Evolutionary conservation across 1,140 invertebrate species (phyloP).

Genomic region (Ooceraea biroi): DNA sequence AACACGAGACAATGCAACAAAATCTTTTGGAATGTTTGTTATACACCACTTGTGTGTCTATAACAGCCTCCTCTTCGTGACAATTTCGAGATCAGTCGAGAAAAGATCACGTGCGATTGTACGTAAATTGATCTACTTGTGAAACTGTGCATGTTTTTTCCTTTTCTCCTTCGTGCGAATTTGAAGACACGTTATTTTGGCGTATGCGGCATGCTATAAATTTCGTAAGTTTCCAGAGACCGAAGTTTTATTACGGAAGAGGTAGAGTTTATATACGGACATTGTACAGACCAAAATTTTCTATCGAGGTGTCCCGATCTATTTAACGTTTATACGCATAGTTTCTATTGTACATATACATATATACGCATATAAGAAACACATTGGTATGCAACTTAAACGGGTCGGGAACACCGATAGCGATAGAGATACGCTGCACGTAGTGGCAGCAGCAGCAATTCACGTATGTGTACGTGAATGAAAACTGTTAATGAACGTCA

Average conservation of each 20-base stretch:
- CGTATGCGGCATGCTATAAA: conserved; percentile 36
- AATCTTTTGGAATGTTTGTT: conserved; percentile 57
- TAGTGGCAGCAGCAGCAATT: conserved; percentile 6
- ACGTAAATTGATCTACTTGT: neutral
- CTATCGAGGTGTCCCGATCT: conserved; percentile 31
- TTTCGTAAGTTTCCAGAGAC: conserved; percentile 57
- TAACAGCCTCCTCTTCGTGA: conserved; percentile 18
- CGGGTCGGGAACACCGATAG: conserved; percentile 17
- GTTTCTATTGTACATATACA: conserved; percentile 37
- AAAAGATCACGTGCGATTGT: neutral
- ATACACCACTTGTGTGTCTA: conserved; percentile 31
- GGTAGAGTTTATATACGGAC: conserved; percentile 35
- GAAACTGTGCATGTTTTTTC: conserved; percentile 18
- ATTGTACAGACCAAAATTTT: conserved; percentile 47
- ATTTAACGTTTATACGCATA: neutral
- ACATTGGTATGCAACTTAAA: conserved; percentile 55
- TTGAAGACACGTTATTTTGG: conserved; percentile 5
- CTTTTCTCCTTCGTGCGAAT: conserved; percentile 39
- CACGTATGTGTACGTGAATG: neutral
- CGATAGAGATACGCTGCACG: conserved; percentile 29
- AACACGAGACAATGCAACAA: conserved; percentile 36
- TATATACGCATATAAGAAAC: conserved; percentile 2
- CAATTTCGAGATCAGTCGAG: conserved; percentile 1
- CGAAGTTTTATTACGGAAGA: conserved; percentile 46
- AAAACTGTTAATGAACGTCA: conserved; percentile 30